Evolutionary conservation across 2,888 invertebrate species (phyloP), one percentile per base, ranked within the genome.

Genomic region (Clivina fossor): DNA sequence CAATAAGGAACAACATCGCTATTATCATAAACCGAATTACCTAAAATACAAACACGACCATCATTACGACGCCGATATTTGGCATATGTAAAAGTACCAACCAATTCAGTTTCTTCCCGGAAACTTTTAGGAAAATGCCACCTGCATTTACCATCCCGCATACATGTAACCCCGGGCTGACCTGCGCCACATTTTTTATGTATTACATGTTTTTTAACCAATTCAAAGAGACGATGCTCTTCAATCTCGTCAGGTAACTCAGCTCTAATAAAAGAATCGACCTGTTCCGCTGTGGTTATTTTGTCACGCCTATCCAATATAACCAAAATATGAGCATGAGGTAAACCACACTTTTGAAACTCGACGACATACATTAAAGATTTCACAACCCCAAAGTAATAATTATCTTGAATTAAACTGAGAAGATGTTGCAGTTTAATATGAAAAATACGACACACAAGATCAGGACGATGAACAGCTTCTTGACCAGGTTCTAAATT

Each of bases 391-490:
- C 60, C 60, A 20, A 61, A 47, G 1, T 57, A 19, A 7, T 58
- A 18, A 2, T 37, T 26, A 20, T 46, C 33, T 15, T 18, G 20
- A 2, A 60, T 19, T 32, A 60, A 55, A 2, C 46, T 16, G 4
- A 62, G 9, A 7, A 62, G 22, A 8, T 37, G 18, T 33, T 57
- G 24, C 2, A 63, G 50, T 46, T 63, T 60, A 5, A 58, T 5
- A n/a, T 58, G 18, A 40, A 63, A 62, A 2, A 62, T 62, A 7
- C 58, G 20, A 4, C 47, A 64, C 8, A 69, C 64, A 32, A 75
- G 56, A 58, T 74, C 71, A 4, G 70, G 71, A 33, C 73, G 60
- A 63, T 72, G 63, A 32, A 58, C 56, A 3, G 66, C 57, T 56
- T 58, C 57, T 62, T 70, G 63, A 15, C 61, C 61, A 30, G 32